Conservation (phyloP, 2,888 invertebrate species). For the Helobdella robusta region DNA sequence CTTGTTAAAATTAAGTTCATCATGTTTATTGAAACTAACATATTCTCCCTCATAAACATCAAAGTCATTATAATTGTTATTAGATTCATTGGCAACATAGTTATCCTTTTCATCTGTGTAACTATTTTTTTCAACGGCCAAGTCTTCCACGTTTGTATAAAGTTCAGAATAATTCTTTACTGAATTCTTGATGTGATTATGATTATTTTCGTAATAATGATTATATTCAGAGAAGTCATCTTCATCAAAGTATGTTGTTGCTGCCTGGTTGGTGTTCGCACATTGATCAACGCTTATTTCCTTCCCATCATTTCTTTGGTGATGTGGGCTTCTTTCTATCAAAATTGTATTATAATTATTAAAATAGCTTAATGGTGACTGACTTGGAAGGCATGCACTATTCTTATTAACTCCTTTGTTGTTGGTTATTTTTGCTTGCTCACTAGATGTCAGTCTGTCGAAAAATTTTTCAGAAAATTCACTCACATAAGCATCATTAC, state of each 20-base stretch:
- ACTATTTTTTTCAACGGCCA: not conserved
- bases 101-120: not conserved
- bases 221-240: not conserved
- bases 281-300: no score
- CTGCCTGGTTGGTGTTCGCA: no score
- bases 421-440: no score
- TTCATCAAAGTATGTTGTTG: not conserved
- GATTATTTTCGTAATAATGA: not conserved
- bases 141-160: not conserved
- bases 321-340: no score
- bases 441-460: no score
- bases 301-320: no score
- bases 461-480: no score
- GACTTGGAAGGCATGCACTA: no score
- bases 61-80: not conserved
- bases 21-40: not conserved
- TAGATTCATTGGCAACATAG: not conserved
- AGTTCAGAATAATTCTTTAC: not conserved
- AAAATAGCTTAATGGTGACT: no score
- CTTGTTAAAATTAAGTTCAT: not conserved
- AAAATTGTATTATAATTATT: no score
- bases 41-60: not conserved
- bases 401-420: no score
- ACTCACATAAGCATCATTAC: no score
- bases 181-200: not conserved